phyloP scores from a whole-genome alignment of 2,888 invertebrate species.

The Lasioglossum calceatum region DNA sequence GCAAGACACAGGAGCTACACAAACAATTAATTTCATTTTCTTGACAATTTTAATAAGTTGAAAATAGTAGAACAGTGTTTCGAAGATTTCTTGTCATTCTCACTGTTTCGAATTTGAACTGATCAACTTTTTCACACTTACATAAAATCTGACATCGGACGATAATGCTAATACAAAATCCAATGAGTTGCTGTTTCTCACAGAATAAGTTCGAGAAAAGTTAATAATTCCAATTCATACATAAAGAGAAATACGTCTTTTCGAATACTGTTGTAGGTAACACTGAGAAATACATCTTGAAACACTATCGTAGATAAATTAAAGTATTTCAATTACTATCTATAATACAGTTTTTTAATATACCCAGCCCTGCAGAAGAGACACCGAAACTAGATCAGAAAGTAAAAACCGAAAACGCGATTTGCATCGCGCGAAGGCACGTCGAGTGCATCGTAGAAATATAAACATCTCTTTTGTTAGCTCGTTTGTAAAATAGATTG shows the following conservation, averaged over 20 bases:
- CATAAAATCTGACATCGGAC: background rate
- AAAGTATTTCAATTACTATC: background rate
- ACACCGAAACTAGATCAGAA: background rate
- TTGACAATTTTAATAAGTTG: no score
- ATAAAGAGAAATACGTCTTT: background rate
- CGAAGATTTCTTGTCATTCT: no score
- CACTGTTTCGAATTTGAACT: background rate
- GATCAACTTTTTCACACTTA: background rate
- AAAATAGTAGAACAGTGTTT: no score
- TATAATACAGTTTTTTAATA: background rate
- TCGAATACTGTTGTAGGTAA: background rate
- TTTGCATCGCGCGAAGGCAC: slow-evolving; percentile 40
- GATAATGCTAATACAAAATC: background rate
- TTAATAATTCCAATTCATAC: background rate
- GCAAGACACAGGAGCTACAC: background rate
- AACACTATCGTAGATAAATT: background rate
- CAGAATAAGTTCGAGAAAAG: background rate
- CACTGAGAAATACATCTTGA: background rate
- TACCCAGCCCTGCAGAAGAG: background rate
- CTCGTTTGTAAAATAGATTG: slow-evolving; percentile 27
- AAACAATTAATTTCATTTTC: background rate
- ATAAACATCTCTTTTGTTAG: slow-evolving; percentile 23
- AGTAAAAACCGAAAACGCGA: background rate
- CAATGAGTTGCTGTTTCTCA: background rate
- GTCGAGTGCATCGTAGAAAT: slow-evolving; percentile 30